Evolutionary conservation across 53 echinoderm and acorn worm species (phyloP).

Genomic region (Actinopyga echinites): DNA sequence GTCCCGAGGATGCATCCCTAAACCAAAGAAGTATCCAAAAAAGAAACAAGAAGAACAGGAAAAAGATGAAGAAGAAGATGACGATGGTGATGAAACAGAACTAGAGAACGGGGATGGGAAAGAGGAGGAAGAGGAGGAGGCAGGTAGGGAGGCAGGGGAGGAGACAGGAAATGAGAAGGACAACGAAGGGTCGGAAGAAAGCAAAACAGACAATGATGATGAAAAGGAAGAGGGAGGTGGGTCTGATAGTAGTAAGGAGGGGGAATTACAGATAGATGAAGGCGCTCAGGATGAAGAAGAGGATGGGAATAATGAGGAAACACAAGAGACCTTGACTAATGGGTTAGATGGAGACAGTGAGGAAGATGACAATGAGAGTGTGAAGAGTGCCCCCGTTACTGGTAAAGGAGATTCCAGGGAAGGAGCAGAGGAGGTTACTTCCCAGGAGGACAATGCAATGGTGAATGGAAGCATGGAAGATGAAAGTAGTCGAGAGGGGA

Average conservation of each 20-base stretch:
- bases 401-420: not conserved
- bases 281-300: not conserved
- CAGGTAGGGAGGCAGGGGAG: not conserved
- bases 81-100: conserved; percentile 12
- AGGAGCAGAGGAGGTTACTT: no score
- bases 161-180: conserved; percentile 4
- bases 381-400: conserved; percentile 63
- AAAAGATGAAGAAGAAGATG: conserved; percentile 33
- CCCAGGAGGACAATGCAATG: no score
- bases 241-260: not conserved
- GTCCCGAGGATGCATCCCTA: conserved; percentile 72
- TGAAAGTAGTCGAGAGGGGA: not conserved
- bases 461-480: not conserved
- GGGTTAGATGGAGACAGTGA: not conserved
- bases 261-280: not conserved
- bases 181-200: not conserved
- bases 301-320: not conserved
- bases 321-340: not conserved
- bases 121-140: conserved; percentile 6
- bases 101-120: not conserved
- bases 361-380: conserved; percentile 64
- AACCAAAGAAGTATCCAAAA: conserved; percentile 39
- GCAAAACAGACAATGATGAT: not conserved
- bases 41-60: conserved; percentile 19
- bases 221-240: not conserved